Base-by-base conservation (phyloP, 2,113 vertebrate genomes). In the Pelecanoides urinatrix region DNA sequence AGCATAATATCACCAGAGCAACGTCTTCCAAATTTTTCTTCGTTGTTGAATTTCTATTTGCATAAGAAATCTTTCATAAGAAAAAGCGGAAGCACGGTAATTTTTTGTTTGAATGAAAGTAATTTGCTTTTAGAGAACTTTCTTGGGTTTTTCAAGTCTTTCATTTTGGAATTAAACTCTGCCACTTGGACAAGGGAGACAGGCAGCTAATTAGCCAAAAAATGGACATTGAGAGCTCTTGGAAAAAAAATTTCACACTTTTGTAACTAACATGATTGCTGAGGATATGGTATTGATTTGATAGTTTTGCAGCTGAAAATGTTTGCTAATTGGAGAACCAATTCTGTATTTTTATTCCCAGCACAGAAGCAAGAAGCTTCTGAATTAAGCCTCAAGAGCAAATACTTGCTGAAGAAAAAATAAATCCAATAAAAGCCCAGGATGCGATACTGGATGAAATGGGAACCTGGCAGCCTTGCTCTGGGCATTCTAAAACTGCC, bases 221-320 rank as follows among this genome's bases (percentile, higher is more conserved):
- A 95, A 94, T 32, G 86, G 90, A 63, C 73, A 92, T 50, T 74
- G 77, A 95, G 73, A 76, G 88, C 77, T 79, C 83, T 91, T 75
- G n/a, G 65, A 25, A 74, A 81, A 93, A 90, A 74, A 49, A 40
- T 20, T 34, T 59, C 86, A 89, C 3, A 32, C 40, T 94, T 89
- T 75, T 89, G 40, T 92, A 89, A 94, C 65, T 81, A 50, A 96
- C 89, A 88, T 92, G 91, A 95, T 95, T 96, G 62, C 95, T 83
- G 62, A 94, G 77, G 89, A 86, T 97, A 95, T 71, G 67, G 70
- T 95, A 96, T 95, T 94, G 97, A 97, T 96, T 96, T 94, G 77
- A 96, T 96, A 82, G 89, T 80, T 92, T 91, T 91, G 55, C 86
- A 94, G 92, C 55, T 91, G 87, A 91, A 95, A 91, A 83, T 92